Evolutionary conservation across 2,797 vertebrate species (phyloP).

Genomic region (Huso huso): DNA sequence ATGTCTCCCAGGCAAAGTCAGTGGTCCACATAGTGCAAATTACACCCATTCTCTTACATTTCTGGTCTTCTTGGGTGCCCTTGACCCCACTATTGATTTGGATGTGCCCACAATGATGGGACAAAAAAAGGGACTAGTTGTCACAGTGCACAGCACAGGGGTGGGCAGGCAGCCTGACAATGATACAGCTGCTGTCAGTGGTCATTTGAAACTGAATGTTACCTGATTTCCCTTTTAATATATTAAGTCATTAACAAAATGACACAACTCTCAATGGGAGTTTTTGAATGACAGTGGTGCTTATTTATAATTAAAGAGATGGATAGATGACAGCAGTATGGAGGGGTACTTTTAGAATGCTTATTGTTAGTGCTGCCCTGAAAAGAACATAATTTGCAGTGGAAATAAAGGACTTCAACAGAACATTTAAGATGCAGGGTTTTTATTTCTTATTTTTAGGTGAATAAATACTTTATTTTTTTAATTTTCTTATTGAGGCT

Average conservation of each 20-base stretch:
- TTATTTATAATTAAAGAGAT: slow-evolving; percentile 38
- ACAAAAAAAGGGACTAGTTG: slow-evolving; percentile 20
- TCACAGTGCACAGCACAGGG: slow-evolving; percentile 14
- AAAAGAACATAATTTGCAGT: slow-evolving; percentile 17
- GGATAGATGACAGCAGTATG: slow-evolving; percentile 28
- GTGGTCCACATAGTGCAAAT: not conserved
- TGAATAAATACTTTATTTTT: too few relatives aligned
- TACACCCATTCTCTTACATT: not conserved
- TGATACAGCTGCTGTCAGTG: slow-evolving; percentile 39
- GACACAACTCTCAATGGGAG: slow-evolving; percentile 37
- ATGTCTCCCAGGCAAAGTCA: slow-evolving; percentile 1
- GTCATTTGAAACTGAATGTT: slow-evolving; percentile 56
- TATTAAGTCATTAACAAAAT: slow-evolving; percentile 33
- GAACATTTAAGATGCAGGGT: slow-evolving; percentile 27
- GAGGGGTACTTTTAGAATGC: slow-evolving; percentile 28
- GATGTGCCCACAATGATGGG: not conserved
- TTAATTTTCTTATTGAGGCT: too few relatives aligned
- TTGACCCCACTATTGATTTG: not conserved
- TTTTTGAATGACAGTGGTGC: slow-evolving; percentile 41
- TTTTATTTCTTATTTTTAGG: slow-evolving; percentile 19
- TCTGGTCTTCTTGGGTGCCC: not conserved
- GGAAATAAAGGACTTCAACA: slow-evolving; percentile 39
- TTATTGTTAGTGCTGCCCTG: slow-evolving; percentile 34
- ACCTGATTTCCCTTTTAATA: slow-evolving; percentile 40
- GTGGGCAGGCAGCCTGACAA: slow-evolving; percentile 27